Base-by-base conservation (phyloP, 2,888 invertebrate genomes). In the Fragum whitleyi region DNA sequence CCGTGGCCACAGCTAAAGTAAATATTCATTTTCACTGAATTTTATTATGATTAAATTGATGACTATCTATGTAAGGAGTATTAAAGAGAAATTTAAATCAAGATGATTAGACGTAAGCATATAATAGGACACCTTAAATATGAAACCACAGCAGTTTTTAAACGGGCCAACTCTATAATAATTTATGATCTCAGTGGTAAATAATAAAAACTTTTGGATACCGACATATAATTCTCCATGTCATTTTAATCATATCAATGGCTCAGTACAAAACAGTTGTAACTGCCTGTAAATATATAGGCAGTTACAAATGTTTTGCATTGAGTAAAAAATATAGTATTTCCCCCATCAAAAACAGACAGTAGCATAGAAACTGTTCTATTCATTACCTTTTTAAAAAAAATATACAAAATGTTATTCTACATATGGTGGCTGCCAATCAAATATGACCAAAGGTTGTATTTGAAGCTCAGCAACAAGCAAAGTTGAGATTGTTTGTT, bases 91-190 rank as follows among this genome's bases (percentile, higher is more conserved):
- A 36, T 14, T 47, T 47, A 47, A 47, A 47, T 47, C 47, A 47
- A 47, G 47, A 47, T 47, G 47, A 47, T 47, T 47, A 47, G 47
- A n/a, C 32, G 9, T 36, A 36, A 36, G 32, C 32, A 36, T 36
- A 36, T 36, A 36, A 36, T 36, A 36, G 32, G 32, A 36, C 32
- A 36, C 32, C 32, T 47, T 47, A 19, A 14, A 47, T 14, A 47
- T 47, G 47, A 47, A 47, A 47, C 47, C n/a, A 9, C 47, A 47
- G 47, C 47, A 47, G 47, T 47, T 47, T 47, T n/a, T 47, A 47
- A 47, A 47, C 47, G 14, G n/a, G 47, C 2, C 47, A 9, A n/a
- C n/a, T 19, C 2, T 47, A 47, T 47, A 47, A 47, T 47, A 47
- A 47, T 47, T 47, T 47, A 47, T 47, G 14, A 47, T 47, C 19